Conservation (phyloP, 2,888 invertebrate genomes). For the Ophioninae sp. region DNA sequence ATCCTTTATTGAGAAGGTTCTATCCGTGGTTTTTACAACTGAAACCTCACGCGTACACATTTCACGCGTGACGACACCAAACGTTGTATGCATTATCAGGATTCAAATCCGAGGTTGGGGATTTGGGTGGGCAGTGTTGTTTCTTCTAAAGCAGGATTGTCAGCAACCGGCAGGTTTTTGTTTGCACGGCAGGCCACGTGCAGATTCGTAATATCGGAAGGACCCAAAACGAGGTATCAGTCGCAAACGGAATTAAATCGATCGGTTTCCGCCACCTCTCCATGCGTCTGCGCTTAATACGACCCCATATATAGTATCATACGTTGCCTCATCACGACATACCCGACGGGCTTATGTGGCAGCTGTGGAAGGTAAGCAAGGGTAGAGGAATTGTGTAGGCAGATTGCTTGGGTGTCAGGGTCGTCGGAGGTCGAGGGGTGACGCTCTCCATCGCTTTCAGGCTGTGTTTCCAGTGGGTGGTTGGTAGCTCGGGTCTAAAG, state of each 20-base stretch:
- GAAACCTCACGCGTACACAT: not conserved
- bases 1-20: slow-evolving; percentile 21
- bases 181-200: no score
- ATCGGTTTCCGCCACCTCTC: no score
- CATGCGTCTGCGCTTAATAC: no score
- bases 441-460: slow-evolving; percentile 11
- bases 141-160: not conserved
- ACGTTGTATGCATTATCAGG: not conserved
- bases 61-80: slow-evolving; percentile 1
- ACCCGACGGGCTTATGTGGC: no score
- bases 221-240: no score
- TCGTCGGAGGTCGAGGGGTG: slow-evolving; percentile 45
- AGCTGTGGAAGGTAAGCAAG: slow-evolving; percentile 15
- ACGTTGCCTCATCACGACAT: no score
- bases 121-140: not conserved
- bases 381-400: slow-evolving; percentile 19
- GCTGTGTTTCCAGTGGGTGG: slow-evolving; percentile 11
- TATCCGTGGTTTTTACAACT: slow-evolving; percentile 8
- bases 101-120: not conserved
- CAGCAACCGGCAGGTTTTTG: not conserved
- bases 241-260: no score
- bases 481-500: slow-evolving; percentile 7
- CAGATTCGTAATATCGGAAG: no score
- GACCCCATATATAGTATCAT: no score
- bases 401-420: slow-evolving; percentile 51